phyloP scores from a whole-genome alignment of 2,888 invertebrate species.

The Ryuthela nishihirai region DNA sequence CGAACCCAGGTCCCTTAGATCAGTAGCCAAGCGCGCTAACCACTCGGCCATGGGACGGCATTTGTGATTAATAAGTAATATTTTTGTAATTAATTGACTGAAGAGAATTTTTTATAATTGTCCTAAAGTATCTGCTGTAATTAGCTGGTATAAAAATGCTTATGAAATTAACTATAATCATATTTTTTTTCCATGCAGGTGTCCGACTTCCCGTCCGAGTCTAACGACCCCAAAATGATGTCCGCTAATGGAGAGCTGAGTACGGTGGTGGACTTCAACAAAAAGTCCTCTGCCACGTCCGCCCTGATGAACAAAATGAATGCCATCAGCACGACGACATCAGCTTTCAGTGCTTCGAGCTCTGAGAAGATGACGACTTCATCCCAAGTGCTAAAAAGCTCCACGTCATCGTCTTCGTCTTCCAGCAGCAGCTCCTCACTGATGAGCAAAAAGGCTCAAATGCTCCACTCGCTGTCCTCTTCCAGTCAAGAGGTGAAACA shows the following conservation, averaged over 20 bases:
- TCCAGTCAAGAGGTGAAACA: slow-evolving; percentile 13
- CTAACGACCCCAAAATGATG: slow-evolving; percentile 24
- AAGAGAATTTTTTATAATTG: too few species aligned
- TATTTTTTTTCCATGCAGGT: neutral
- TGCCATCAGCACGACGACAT: slow-evolving; percentile 2
- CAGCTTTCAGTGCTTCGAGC: slow-evolving; percentile 1
- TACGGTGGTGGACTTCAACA: slow-evolving; percentile 30
- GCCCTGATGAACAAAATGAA: slow-evolving; percentile 34
- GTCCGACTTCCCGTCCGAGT: neutral
- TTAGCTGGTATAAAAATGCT: too few species aligned
- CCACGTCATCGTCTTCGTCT: slow-evolving; percentile 6
- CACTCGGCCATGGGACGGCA: too few species aligned
- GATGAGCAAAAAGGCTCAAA: slow-evolving; percentile 31
- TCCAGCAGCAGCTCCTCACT: slow-evolving; percentile 9
- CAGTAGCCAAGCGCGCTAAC: too few species aligned
- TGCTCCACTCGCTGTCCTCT: slow-evolving; percentile 13
- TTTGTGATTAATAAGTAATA: too few species aligned
- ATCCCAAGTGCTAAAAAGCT: slow-evolving; percentile 18
- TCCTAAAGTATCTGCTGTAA: too few species aligned
- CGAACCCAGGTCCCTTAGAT: too few species aligned
- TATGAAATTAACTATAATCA: too few species aligned
- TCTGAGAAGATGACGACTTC: slow-evolving; percentile 21
- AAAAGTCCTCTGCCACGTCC: slow-evolving; percentile 20
- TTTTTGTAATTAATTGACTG: too few species aligned
- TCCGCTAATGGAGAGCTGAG: slow-evolving; percentile 35